A percentile compares a stretch with the other conserved stretches of the same genome.
These are phyloP conservation scores for Stramonita haemastoma DNA, from an alignment of 2,888 invertebrate species.

Conservation along the genomic window DNA sequence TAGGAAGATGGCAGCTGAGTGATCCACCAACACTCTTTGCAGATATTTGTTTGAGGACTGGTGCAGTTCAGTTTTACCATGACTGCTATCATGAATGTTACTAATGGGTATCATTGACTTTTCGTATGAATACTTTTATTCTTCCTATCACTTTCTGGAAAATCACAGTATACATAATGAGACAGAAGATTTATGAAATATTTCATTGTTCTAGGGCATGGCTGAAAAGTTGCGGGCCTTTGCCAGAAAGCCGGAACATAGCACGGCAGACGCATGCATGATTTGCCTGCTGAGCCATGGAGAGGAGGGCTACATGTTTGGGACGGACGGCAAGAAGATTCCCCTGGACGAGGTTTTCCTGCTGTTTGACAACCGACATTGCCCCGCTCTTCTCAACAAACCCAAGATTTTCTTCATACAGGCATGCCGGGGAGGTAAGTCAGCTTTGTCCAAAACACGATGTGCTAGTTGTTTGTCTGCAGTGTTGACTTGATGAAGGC, in stretches of 20 bases:
- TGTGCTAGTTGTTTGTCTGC: no score
- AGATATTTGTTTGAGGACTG: no score
- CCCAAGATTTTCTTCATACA: constrained; percentile 74
- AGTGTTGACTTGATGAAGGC: no score
- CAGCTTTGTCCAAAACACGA: neutral
- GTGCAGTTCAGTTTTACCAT: no score
- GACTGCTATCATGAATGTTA: no score
- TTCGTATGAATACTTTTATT: no score
- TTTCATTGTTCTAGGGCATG: constrained; percentile 42
- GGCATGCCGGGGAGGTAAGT: constrained; percentile 72
- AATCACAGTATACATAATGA: no score
- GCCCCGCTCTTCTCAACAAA: constrained; percentile 66
- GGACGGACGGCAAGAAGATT: constrained; percentile 69
- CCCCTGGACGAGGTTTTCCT: constrained; percentile 65
- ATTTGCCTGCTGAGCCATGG: constrained; percentile 73
- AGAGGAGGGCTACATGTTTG: constrained; percentile 71
- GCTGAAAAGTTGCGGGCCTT: constrained; percentile 64
- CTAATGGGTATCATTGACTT: no score
- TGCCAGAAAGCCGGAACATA: constrained; percentile 58
- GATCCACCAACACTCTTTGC: no score
- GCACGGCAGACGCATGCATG: constrained; percentile 59
- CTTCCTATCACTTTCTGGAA: no score
- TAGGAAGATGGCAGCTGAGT: no score
- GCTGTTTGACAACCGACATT: constrained; percentile 67
- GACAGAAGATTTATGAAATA: no score